phyloP scores from a whole-genome alignment of 1,140 invertebrate species.

The Pseudoatta argentina region DNA sequence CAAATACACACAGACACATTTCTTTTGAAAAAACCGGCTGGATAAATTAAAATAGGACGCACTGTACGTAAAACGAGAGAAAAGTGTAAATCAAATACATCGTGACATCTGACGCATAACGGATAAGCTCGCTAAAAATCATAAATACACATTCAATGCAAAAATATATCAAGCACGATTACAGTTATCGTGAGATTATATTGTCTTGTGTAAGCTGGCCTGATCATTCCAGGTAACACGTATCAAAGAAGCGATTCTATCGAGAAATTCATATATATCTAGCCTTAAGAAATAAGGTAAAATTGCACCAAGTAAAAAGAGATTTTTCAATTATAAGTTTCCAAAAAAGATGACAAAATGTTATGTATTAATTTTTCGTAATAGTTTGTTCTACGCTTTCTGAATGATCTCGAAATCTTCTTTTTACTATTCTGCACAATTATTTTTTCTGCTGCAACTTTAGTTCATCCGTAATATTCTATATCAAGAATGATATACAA shows the following conservation, averaged over 20 bases:
- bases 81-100: conserved; percentile 68
- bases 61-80: conserved; percentile 44
- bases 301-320: conserved; percentile 32
- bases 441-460: conserved; percentile 19
- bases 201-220: conserved; percentile 67
- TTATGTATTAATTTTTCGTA: not conserved
- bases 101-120: conserved; percentile 68
- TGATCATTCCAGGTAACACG: conserved; percentile 60
- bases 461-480: conserved; percentile 2
- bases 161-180: conserved; percentile 75
- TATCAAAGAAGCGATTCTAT: conserved; percentile 54
- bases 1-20: no score
- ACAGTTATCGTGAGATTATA: conserved; percentile 68
- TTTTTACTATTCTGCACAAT: conserved; percentile 22
- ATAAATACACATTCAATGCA: conserved; percentile 75
- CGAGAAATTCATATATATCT: conserved; percentile 32
- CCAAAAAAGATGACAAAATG: not conserved
- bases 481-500: not conserved
- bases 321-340: not conserved
- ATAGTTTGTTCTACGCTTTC: not conserved
- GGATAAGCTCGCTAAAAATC: conserved; percentile 74
- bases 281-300: conserved; percentile 17
- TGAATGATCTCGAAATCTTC: not conserved
- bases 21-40: no score
- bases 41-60: no score